Conservation (phyloP, 2,797 vertebrate species). For the Gephyroberyx darwinii region DNA sequence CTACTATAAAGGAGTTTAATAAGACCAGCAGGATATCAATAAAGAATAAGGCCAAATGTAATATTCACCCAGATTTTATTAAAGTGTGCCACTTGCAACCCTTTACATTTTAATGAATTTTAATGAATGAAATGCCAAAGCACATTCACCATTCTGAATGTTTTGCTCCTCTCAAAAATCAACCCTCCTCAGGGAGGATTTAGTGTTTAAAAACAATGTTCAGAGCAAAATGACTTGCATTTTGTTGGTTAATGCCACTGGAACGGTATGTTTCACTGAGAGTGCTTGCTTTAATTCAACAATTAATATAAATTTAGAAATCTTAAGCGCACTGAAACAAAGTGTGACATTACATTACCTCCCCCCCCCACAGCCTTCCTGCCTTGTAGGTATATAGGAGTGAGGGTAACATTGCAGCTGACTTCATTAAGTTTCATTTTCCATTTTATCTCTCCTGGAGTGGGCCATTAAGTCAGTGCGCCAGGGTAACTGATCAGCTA, state of each 20-base stretch:
- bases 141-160: background rate
- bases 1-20: conserved; percentile 11
- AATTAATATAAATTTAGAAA: conserved; percentile 31
- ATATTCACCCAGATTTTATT: conserved; percentile 34
- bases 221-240: background rate
- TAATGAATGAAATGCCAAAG: conserved; percentile 17
- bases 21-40: conserved; percentile 25
- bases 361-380: conserved; percentile 32
- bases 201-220: background rate
- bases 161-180: background rate
- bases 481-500: conserved; percentile 83
- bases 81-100: conserved; percentile 19
- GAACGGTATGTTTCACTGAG: background rate
- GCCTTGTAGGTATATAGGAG: conserved; percentile 50
- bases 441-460: conserved; percentile 80
- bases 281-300: conserved; percentile 26
- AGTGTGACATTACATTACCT: conserved; percentile 49
- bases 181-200: background rate
- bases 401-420: conserved; percentile 66
- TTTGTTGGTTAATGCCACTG: background rate
- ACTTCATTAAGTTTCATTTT: conserved; percentile 84
- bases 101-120: conserved; percentile 33
- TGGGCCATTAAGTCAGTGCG: conserved; percentile 79
- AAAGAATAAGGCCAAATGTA: conserved; percentile 19
- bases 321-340: conserved; percentile 42